Percentiles rank a stretch among this genome's conserved stretches.
These are phyloP conservation scores for Lerista edwardsae DNA, from an alignment of 2,797 vertebrate genomes.

Conservation along the genomic window DNA sequence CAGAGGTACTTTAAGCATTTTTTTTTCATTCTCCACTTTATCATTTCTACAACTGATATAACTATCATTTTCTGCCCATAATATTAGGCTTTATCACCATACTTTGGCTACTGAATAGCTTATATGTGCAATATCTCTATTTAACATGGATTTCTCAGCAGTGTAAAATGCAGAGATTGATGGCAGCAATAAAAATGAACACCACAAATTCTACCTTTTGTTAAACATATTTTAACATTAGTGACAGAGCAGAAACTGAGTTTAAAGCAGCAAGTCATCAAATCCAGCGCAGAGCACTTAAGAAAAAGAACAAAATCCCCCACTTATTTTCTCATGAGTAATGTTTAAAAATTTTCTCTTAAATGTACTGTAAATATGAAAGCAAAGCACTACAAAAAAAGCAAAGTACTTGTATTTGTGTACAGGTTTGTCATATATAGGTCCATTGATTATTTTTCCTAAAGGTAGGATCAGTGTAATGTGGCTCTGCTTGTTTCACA, in stretches of 20 bases:
- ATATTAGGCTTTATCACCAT: slow-evolving; percentile 36
- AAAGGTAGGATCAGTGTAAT: no score
- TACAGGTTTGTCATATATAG: background rate
- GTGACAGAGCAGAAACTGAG: background rate
- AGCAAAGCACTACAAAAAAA: background rate
- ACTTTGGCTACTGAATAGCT: background rate
- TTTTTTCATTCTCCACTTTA: slow-evolving; percentile 31
- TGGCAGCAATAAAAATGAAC: slow-evolving; percentile 27
- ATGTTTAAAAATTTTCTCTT: background rate
- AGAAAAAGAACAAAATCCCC: no score
- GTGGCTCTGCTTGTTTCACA: background rate
- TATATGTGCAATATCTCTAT: slow-evolving; percentile 21
- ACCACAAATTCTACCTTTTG: background rate
- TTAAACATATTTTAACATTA: background rate
- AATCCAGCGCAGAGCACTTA: background rate
- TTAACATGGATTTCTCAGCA: background rate
- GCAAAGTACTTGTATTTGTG: no score
- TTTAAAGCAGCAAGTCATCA: background rate
- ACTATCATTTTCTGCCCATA: background rate
- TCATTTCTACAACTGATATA: slow-evolving; percentile 16
- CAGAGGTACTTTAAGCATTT: background rate
- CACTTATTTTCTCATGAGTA: background rate
- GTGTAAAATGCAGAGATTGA: slow-evolving; percentile 23
- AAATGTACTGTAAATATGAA: background rate
- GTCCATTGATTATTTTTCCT: background rate